Percentiles rank a stretch among this genome's conserved stretches.
Evolutionary conservation across 1,140 invertebrate genomes (phyloP).

Genomic region (Nephotettix cincticeps): DNA sequence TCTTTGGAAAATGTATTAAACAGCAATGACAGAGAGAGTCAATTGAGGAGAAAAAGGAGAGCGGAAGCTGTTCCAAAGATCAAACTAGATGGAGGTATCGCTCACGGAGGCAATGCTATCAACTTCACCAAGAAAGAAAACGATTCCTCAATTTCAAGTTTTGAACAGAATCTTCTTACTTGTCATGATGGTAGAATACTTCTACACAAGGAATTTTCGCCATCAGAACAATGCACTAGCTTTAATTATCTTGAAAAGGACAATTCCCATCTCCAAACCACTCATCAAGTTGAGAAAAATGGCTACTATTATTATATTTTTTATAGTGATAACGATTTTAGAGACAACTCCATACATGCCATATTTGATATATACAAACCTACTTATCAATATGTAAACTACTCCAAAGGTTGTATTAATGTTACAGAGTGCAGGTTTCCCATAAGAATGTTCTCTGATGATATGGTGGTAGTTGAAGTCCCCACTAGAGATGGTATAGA

Average conservation of each 20-base stretch:
- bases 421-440: slow-evolving; percentile 70
- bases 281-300: slow-evolving; percentile 66
- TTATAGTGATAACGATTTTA: slow-evolving; percentile 79
- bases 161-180: slow-evolving; percentile 68
- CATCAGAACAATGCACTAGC: slow-evolving; percentile 62
- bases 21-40: background rate
- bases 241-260: slow-evolving; percentile 62
- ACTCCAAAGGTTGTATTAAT: slow-evolving; percentile 70
- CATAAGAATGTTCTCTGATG: slow-evolving; percentile 66
- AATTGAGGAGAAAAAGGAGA: slow-evolving; percentile 14
- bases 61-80: slow-evolving; percentile 50
- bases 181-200: slow-evolving; percentile 74
- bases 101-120: slow-evolving; percentile 68
- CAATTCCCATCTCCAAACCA: slow-evolving; percentile 55
- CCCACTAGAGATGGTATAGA: slow-evolving; percentile 76
- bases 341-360: slow-evolving; percentile 74
- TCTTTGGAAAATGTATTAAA: slow-evolving; percentile 12
- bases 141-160: slow-evolving; percentile 69
- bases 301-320: slow-evolving; percentile 88
- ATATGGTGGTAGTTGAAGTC: slow-evolving; percentile 74
- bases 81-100: slow-evolving; percentile 67
- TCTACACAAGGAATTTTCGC: slow-evolving; percentile 64
- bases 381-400: slow-evolving; percentile 72
- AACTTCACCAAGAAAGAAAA: slow-evolving; percentile 56
- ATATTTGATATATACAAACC: slow-evolving; percentile 83